Conservation (phyloP, 2,797 vertebrate genomes). For the Platalea minor region DNA sequence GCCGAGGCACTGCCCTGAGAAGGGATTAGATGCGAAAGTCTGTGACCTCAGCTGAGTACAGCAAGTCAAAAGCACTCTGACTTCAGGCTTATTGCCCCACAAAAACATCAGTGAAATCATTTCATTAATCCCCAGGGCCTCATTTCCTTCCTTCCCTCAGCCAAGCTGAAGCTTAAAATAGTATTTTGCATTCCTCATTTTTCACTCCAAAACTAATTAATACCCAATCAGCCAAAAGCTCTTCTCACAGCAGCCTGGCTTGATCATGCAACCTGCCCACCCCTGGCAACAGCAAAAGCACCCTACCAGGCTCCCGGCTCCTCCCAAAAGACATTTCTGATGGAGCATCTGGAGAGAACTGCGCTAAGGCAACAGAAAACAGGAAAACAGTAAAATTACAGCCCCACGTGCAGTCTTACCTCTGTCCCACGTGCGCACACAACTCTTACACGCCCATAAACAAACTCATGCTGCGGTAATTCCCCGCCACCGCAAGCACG, state of each 20-base stretch:
- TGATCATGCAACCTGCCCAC: background rate
- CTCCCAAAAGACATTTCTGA: background rate
- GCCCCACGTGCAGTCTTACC: background rate
- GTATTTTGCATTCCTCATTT: background rate
- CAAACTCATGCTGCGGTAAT: rapidly evolving
- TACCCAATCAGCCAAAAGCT: background rate
- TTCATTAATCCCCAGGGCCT: constrained; percentile 37
- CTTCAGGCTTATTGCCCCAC: constrained; percentile 13
- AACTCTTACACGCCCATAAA: rapidly evolving
- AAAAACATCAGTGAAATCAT: constrained; percentile 41
- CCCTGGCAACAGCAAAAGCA: background rate
- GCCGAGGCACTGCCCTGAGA: background rate
- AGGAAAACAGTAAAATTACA: background rate
- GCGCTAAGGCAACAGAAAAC: background rate
- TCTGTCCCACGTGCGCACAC: background rate
- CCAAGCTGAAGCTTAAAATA: constrained; percentile 57
- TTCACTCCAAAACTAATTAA: constrained; percentile 30
- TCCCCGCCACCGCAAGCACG: rapidly evolving
- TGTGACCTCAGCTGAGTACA: constrained; percentile 3
- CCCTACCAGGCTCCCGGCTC: background rate
- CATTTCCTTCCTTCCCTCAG: background rate
- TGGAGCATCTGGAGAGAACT: background rate
- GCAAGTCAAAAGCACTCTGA: background rate
- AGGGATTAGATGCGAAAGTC: background rate
- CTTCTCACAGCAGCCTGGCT: background rate